phyloP scores from a whole-genome alignment of 2,797 vertebrate species.

The Lagodon rhomboides region DNA sequence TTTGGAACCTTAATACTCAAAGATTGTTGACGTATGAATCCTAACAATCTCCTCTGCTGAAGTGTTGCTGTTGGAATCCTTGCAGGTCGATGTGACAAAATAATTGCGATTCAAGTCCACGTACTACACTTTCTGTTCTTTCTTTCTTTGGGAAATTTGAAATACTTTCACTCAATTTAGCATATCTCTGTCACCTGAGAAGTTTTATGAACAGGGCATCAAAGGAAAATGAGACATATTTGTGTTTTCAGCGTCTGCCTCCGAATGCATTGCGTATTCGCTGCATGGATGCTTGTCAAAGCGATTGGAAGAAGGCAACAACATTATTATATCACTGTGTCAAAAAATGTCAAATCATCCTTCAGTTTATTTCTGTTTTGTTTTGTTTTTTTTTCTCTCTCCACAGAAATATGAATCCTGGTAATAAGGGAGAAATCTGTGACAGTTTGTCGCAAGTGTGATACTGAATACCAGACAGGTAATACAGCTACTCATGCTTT shows the following conservation, averaged over 20 bases:
- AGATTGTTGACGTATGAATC: neutral
- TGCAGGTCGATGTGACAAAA: neutral
- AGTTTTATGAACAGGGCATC: constrained; percentile 8
- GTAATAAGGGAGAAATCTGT: constrained; percentile 60
- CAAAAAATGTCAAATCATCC: constrained; percentile 42
- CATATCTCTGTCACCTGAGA: constrained; percentile 1
- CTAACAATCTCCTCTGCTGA: neutral
- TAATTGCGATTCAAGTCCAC: neutral
- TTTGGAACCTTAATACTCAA: neutral
- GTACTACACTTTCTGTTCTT: neutral
- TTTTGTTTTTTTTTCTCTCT: neutral
- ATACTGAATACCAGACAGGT: constrained; percentile 55
- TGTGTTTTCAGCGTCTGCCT: constrained; percentile 33
- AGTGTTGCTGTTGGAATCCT: neutral
- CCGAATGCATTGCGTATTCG: constrained; percentile 33
- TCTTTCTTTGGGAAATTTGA: neutral
- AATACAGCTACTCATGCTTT: constrained; percentile 52
- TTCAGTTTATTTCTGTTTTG: constrained; percentile 19
- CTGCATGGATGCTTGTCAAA: constrained; percentile 34
- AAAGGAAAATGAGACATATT: constrained; percentile 22
- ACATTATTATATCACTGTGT: constrained; percentile 33
- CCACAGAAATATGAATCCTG: constrained; percentile 43
- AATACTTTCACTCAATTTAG: constrained; percentile 13
- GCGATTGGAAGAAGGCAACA: constrained; percentile 24
- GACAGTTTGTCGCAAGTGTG: constrained; percentile 53